A percentile compares a stretch with the other conserved stretches of the same genome.
phyloP scores from a whole-genome alignment of 2,888 invertebrate genomes.

The Tholera decimalis region DNA sequence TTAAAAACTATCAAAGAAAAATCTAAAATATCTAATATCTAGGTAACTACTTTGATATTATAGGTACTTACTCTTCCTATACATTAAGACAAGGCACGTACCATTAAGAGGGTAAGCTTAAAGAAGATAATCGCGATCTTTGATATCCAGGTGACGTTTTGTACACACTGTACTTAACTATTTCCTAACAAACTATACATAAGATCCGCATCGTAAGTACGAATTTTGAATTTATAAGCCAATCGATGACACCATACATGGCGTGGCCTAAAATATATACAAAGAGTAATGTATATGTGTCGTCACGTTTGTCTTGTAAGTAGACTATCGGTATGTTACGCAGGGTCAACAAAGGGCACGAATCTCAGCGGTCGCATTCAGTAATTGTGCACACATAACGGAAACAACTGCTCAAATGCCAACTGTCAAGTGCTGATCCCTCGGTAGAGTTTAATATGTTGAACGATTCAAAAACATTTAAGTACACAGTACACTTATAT shows the following conservation, averaged over 20 bases:
- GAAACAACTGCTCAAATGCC: slow-evolving; percentile 43
- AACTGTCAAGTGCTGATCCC: slow-evolving; percentile 48
- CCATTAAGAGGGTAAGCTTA: slow-evolving; percentile 25
- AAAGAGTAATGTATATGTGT: slow-evolving; percentile 36
- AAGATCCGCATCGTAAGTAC: neutral
- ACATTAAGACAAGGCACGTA: slow-evolving; percentile 43
- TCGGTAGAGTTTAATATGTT: slow-evolving; percentile 41
- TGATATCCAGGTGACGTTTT: slow-evolving; percentile 18
- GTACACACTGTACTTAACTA: neutral
- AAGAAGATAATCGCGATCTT: slow-evolving; percentile 8
- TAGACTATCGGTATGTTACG: slow-evolving; percentile 54
- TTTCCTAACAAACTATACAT: neutral
- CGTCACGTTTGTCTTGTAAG: slow-evolving; percentile 51
- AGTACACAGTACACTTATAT: slow-evolving; percentile 11
- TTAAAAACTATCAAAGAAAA: neutral
- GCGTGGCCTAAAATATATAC: slow-evolving; percentile 16
- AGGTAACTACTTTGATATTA: slow-evolving; percentile 34
- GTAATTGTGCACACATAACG: slow-evolving; percentile 64
- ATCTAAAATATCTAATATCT: neutral
- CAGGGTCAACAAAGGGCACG: slow-evolving; percentile 62
- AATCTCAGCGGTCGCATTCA: slow-evolving; percentile 52
- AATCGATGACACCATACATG: neutral
- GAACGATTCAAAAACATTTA: slow-evolving; percentile 37
- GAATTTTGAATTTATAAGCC: slow-evolving; percentile 1
- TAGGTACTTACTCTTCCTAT: slow-evolving; percentile 26